Evolutionary conservation across 2,113 vertebrate genomes (phyloP).

Genomic region (Glareola pratincola): DNA sequence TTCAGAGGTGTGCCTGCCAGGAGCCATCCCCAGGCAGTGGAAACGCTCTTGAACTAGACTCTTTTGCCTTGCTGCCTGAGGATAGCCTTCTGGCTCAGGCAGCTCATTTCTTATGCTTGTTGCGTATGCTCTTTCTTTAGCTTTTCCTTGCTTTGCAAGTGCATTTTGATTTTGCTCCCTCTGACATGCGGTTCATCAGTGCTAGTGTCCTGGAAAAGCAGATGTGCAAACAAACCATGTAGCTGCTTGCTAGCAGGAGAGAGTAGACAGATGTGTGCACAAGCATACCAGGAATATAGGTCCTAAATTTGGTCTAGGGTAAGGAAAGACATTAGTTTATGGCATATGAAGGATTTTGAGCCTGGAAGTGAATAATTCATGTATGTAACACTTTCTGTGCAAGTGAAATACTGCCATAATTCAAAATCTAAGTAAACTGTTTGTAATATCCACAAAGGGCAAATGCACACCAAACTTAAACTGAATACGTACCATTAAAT

Average conservation of each 20-base stretch:
- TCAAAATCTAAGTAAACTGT: background rate
- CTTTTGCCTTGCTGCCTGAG: background rate
- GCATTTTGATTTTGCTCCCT: background rate
- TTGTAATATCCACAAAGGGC: background rate
- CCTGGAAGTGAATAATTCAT: background rate
- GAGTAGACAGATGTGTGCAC: background rate
- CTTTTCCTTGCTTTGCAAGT: background rate
- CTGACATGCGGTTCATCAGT: background rate
- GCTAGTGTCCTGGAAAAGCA: background rate
- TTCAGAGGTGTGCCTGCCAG: background rate
- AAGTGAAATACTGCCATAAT: background rate
- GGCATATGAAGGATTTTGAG: background rate
- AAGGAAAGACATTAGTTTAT: background rate
- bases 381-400: background rate
- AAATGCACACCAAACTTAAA: background rate
- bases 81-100: constrained; percentile 24
- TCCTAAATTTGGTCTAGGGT: background rate
- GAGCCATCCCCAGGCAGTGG: background rate
- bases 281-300: background rate
- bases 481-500: background rate
- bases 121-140: background rate
- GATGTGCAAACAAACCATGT: background rate
- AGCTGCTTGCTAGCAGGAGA: background rate
- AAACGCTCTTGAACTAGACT: background rate
- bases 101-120: background rate